phyloP scores from a whole-genome alignment of 2,113 vertebrate genomes.

The Chaetura pelagica region DNA sequence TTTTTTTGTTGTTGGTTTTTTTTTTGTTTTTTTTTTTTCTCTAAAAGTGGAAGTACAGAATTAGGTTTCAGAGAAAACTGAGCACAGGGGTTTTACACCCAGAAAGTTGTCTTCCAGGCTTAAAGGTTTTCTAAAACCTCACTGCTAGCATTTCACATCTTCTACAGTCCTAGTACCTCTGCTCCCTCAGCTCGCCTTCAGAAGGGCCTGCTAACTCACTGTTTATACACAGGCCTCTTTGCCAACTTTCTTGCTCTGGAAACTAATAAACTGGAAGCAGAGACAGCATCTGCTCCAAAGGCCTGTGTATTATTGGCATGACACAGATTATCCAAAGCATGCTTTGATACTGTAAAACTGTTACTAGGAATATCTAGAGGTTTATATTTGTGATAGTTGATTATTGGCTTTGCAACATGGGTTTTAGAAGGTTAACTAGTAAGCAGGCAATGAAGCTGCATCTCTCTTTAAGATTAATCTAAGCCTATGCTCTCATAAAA shows the following conservation, averaged over 20 bases:
- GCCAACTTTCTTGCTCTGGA: neutral
- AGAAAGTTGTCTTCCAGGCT: neutral
- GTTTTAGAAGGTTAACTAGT: constrained; percentile 9
- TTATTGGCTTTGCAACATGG: neutral
- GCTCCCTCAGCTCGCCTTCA: neutral
- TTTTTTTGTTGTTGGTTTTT: no score
- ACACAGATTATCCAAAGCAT: neutral
- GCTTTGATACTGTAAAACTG: neutral
- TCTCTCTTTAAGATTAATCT: neutral
- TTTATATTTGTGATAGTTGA: neutral
- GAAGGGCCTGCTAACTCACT: neutral
- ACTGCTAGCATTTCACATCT: neutral
- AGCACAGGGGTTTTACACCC: neutral
- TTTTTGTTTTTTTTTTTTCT: neutral
- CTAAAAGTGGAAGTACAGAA: neutral
- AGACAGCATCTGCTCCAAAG: neutral
- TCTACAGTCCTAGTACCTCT: neutral
- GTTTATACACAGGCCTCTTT: neutral
- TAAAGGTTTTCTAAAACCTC: neutral
- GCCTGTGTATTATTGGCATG: neutral
- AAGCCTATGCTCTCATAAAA: neutral
- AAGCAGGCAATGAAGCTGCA: neutral
- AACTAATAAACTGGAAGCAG: neutral
- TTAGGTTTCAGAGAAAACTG: neutral
- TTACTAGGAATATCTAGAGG: neutral